Evolutionary conservation across 2,888 invertebrate species (phyloP), one percentile per base, ranked within the genome.

Genomic region (Pandemis corylana): DNA sequence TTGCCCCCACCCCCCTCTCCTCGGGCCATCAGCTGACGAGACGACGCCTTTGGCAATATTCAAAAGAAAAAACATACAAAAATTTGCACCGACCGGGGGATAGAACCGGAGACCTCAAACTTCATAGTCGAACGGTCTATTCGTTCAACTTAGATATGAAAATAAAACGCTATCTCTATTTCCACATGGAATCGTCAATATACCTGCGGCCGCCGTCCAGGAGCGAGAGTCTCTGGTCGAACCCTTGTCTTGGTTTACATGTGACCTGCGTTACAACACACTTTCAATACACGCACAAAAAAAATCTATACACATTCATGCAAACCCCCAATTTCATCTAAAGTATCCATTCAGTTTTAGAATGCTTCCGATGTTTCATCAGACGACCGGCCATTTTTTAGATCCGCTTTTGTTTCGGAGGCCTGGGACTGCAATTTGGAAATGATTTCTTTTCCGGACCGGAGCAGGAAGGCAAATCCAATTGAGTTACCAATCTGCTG

Each of bases 211-310:
- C 62, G 89, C 78, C n/a, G 89, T 89, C 94, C 94, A 94, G 59
- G 90, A 82, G 44, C 94, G 86, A 42, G 88, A 83, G 66, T 94
- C 94, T 84, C 94, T 84, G 66, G 90, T 78, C 44, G 90, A 83
- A 66, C 85, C 84, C 88, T 94, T 93, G 85, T 94, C 94, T 85
- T 92, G 92, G 88, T 86, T 89, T 81, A 92, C 90, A 89, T 92
- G 90, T 76, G 94, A 94, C 92, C 94, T 94, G 94, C 84, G 81
- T 86, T 85, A 89, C 63, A 68, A 42, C 76, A 75, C 71, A 75
- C 20, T 72, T 76, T 74, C 73, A 76, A 72, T 71, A 74, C 76
- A 76, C 71, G n/a, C 15, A 10, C 76, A 77, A 77, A 68, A 15
- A 64, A 36, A 12, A 51, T 61, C 10, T n/a, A 44, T 59, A 28